Base-by-base conservation (phyloP, 2,113 vertebrate genomes). In the Parus major region DNA sequence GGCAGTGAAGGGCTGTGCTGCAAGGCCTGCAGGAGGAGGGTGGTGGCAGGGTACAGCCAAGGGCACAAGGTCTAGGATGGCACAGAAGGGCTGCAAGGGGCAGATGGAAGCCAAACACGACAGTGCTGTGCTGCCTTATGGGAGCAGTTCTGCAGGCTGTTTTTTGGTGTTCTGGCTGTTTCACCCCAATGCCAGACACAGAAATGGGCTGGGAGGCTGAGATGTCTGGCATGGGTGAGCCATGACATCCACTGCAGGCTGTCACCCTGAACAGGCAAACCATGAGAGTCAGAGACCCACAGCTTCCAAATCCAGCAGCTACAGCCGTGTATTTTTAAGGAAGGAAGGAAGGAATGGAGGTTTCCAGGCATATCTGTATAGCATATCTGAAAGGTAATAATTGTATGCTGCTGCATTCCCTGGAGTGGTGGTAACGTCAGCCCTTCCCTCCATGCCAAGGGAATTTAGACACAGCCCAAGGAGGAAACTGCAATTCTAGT, bases 391-490 rank as follows among this genome's bases (percentile, higher is more conserved):
- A 89, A 86, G 92, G 36, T 29, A 86, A 23, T 89, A 71, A 95
- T 13, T 71, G 49, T 33, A 46, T 33, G 61, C 52, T 49, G 21
- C 49, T 85, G 53, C 53, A 35, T 92, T 92, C 86, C 92, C 94
- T 89, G 89, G 70, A 95, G 91, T 84, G 70, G 87, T 82, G 55
- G 93, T 92, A 95, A 91, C 78, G 82, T 92, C 94, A 95, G 80
- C 82, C 41, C 41, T 81, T 85, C 57, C 53, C 53, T 92, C 53
- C 20, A 39, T 76, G 95, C 95, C 95, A 97, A 87, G 65, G 89
- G 92, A 92, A 95, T 95, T 91, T 93, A 95, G 64, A 86, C 60
- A 87, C 57, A 95, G 91, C 77, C 80, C 86, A 95, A 82, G 81
- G 81, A 69, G 88, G 88, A 95, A 95, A 91, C 50, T 87, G 83